Evolutionary conservation across 2,113 vertebrate genomes (phyloP).

Genomic region (Alethe diademata): DNA sequence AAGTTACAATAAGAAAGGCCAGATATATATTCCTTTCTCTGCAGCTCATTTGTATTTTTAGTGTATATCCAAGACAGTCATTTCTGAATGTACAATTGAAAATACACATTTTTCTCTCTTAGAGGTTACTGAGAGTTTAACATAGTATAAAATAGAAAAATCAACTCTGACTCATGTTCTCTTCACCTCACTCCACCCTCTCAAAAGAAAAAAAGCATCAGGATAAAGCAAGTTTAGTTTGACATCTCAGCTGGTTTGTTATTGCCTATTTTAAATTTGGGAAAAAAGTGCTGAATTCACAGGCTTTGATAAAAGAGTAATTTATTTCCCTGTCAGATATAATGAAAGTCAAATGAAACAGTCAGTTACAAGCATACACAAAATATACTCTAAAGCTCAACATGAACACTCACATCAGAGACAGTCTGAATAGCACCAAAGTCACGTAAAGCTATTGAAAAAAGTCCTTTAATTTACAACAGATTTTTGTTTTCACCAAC

Average conservation of each 20-base stretch:
- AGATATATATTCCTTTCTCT: background rate
- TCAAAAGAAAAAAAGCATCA: background rate
- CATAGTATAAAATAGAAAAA: background rate
- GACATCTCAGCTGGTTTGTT: conserved; percentile 41
- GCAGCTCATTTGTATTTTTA: background rate
- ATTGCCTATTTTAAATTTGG: background rate
- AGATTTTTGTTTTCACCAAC: conserved; percentile 51
- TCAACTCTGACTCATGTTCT: conserved; percentile 14
- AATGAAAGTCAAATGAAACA: conserved; percentile 40
- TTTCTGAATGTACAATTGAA: conserved; percentile 5
- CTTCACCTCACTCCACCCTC: conserved; percentile 1
- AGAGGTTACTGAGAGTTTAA: conserved; percentile 48
- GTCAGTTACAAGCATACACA: background rate
- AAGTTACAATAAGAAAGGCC: background rate
- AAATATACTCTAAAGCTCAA: conserved; percentile 6
- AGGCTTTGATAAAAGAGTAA: conserved; percentile 36
- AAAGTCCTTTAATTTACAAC: conserved; percentile 35
- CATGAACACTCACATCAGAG: background rate
- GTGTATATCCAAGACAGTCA: background rate
- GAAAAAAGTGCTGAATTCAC: conserved; percentile 10
- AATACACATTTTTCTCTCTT: background rate
- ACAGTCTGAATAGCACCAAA: background rate
- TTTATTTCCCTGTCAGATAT: conserved; percentile 50
- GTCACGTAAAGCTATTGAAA: conserved; percentile 4
- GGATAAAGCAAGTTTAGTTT: conserved; percentile 27